These are phyloP conservation scores for Eugnorisma glareosa DNA, from an alignment of 2,888 invertebrate genomes.

Conservation along the genomic window DNA sequence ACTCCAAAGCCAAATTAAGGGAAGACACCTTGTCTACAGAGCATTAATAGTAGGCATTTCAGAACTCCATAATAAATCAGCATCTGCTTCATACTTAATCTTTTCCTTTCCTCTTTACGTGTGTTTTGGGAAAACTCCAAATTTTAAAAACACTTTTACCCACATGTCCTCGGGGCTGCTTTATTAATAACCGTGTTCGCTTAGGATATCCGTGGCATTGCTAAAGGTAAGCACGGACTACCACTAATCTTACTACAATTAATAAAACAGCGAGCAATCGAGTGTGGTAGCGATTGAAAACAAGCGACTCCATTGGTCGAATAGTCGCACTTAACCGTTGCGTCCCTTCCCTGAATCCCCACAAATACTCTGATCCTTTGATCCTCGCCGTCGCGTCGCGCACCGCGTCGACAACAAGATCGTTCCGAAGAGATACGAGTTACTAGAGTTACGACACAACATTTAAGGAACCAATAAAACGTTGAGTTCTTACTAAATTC, in stretches of 20 bases:
- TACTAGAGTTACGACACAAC: background rate
- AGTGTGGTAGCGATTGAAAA: background rate
- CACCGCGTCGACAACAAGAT: conserved; percentile 6
- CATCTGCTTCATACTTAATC: background rate
- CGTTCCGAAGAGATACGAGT: conserved; percentile 5
- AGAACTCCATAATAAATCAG: background rate
- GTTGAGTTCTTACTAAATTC: background rate
- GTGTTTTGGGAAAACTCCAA: background rate
- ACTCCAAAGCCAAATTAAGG: background rate
- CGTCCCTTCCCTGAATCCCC: conserved; percentile 36
- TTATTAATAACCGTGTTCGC: background rate
- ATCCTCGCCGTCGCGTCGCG: conserved; percentile 42
- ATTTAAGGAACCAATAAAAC: conserved; percentile 1
- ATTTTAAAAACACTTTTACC: background rate
- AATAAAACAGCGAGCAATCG: background rate
- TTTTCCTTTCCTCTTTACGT: background rate
- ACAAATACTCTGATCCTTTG: conserved; percentile 47
- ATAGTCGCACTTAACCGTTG: background rate
- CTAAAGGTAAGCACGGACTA: background rate
- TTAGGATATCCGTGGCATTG: background rate
- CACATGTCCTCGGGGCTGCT: background rate
- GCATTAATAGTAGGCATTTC: background rate
- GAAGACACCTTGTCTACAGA: background rate
- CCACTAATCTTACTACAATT: background rate
- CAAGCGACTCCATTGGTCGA: background rate